A percentile compares a stretch with the other conserved stretches of the same genome.
Evolutionary conservation across 1,140 invertebrate genomes (phyloP).

Genomic region (Homarus americanus): DNA sequence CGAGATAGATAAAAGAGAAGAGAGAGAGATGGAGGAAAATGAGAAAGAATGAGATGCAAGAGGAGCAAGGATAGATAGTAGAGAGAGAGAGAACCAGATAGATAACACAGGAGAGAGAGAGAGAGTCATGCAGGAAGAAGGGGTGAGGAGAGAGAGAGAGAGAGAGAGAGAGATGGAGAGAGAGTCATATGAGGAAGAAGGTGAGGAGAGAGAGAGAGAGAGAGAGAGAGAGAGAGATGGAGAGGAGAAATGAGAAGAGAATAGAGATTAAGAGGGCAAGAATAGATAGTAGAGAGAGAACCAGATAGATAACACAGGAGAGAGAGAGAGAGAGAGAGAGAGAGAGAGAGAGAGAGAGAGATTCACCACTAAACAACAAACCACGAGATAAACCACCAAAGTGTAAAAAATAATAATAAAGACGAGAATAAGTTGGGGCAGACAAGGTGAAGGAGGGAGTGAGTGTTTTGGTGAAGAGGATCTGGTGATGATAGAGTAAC

Average conservation of each 20-base stretch:
- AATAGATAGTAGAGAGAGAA: background rate
- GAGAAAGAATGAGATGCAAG: background rate
- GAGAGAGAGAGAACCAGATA: background rate
- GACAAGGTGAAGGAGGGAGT: background rate
- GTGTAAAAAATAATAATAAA: background rate
- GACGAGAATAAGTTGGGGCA: background rate
- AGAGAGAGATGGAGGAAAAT: background rate
- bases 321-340: constrained; percentile 10
- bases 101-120: background rate
- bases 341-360: background rate
- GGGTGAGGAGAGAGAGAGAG: background rate
- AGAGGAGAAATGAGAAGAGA: background rate
- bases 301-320: background rate
- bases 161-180: background rate
- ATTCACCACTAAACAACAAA: background rate
- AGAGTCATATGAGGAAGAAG: too few relatives aligned
- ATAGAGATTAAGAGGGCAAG: background rate
- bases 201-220: background rate
- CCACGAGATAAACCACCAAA: background rate
- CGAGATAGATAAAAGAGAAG: background rate
- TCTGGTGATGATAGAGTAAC: background rate
- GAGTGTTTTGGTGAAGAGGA: background rate
- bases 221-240: background rate
- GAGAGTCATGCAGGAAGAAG: background rate
- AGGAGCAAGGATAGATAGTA: background rate